Percentiles rank a stretch among this genome's conserved stretches.
phyloP scores from a whole-genome alignment of 1,140 invertebrate genomes.

The Cyphomyrmex costatus region DNA sequence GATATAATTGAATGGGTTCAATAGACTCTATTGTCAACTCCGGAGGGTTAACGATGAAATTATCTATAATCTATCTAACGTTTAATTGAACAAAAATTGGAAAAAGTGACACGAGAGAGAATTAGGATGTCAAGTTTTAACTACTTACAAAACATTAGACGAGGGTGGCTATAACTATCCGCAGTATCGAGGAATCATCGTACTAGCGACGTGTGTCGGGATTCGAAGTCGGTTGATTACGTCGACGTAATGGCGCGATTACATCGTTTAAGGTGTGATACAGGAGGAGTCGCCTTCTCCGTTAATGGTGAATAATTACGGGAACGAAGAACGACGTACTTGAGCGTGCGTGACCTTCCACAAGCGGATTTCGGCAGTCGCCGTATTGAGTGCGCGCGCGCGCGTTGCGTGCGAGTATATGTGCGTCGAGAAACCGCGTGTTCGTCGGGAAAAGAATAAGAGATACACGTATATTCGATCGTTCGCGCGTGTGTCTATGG shows the following conservation, averaged over 20 bases:
- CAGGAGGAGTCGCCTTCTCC: neutral
- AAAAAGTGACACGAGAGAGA: too few species aligned
- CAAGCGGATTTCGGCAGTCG: slow-evolving; percentile 43
- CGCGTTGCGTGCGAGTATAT: neutral
- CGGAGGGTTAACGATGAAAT: neutral
- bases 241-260: slow-evolving; percentile 32
- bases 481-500: neutral
- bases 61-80: neutral
- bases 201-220: neutral
- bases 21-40: too few species aligned
- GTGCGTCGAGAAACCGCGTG: neutral
- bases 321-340: slow-evolving; percentile 39
- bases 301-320: slow-evolving; percentile 54
- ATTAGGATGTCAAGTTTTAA: neutral
- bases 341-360: slow-evolving; percentile 51
- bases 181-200: neutral
- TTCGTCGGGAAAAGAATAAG: neutral
- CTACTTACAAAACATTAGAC: neutral
- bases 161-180: neutral
- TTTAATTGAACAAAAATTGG: neutral
- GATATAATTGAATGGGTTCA: too few species aligned
- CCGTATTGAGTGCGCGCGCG: neutral
- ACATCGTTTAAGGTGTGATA: slow-evolving; percentile 25
- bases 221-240: neutral
- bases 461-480: neutral